Conservation (phyloP, 1,140 invertebrate genomes). For the Drosophila sechellia region DNA sequence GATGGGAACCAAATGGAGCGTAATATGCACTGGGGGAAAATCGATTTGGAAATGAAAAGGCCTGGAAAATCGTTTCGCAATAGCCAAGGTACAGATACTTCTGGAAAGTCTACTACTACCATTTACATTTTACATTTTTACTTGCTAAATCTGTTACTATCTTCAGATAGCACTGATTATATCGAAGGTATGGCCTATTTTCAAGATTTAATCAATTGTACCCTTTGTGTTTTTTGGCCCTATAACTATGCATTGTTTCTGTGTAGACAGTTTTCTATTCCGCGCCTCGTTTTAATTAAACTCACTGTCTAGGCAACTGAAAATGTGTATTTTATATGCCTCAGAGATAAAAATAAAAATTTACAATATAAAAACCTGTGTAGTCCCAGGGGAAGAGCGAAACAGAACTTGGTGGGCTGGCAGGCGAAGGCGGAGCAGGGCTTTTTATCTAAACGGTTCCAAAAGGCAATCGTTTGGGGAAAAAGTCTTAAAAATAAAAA, state of each 20-base stretch:
- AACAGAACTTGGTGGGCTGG: slow-evolving; percentile 13
- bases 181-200: no score
- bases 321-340: slow-evolving; percentile 57
- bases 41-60: not conserved
- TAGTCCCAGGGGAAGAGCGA: slow-evolving; percentile 21
- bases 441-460: slow-evolving; percentile 59
- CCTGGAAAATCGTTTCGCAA: not conserved
- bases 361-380: slow-evolving; percentile 53
- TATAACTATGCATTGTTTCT: slow-evolving; percentile 31
- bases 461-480: slow-evolving; percentile 56
- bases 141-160: not conserved
- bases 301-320: slow-evolving; percentile 58
- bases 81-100: no score
- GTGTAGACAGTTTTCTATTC: slow-evolving; percentile 26
- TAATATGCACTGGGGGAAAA: slow-evolving; percentile 33
- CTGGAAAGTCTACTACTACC: not conserved
- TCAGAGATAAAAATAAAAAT: slow-evolving; percentile 58
- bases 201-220: not conserved
- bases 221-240: not conserved
- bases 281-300: slow-evolving; percentile 58
- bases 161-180: not conserved
- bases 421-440: slow-evolving; percentile 6
- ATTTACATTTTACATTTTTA: no score
- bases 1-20: slow-evolving; percentile 45
- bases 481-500: slow-evolving; percentile 51